A percentile compares a stretch with the other conserved stretches of the same genome.
Evolutionary conservation across 1,140 invertebrate genomes (phyloP).

Genomic region (Vanessa tameamea): DNA sequence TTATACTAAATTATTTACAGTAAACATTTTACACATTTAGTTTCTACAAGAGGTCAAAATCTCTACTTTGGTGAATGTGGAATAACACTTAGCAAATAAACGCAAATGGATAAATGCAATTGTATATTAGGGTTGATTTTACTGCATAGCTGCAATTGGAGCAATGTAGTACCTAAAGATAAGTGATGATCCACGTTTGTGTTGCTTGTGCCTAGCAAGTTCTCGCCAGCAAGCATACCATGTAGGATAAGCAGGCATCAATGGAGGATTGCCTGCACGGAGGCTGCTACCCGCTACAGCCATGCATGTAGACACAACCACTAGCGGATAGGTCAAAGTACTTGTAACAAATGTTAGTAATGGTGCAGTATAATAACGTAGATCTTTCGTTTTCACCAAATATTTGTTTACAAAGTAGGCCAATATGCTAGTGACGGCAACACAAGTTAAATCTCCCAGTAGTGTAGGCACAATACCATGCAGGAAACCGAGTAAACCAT

Average conservation of each 20-base stretch:
- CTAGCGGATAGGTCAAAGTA: slow-evolving; percentile 91
- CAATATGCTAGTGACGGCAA: slow-evolving; percentile 86
- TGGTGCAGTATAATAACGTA: slow-evolving; percentile 83
- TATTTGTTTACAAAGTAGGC: slow-evolving; percentile 91
- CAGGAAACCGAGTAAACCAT: slow-evolving; percentile 92
- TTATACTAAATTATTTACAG: slow-evolving; percentile 78
- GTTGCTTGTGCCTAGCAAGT: slow-evolving; percentile 85
- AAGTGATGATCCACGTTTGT: slow-evolving; percentile 91
- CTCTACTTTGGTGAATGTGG: slow-evolving; percentile 76
- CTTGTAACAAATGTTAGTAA: slow-evolving; percentile 84
- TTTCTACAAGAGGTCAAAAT: slow-evolving; percentile 64
- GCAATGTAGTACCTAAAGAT: slow-evolving; percentile 90
- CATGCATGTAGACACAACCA: slow-evolving; percentile 94
- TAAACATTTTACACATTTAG: slow-evolving; percentile 61
- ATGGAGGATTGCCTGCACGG: slow-evolving; percentile 87
- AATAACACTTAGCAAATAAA: slow-evolving; percentile 79
- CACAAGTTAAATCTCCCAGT: slow-evolving; percentile 87
- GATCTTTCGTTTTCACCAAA: slow-evolving; percentile 87
- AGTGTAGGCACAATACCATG: slow-evolving; percentile 90
- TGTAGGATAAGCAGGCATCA: slow-evolving; percentile 88
- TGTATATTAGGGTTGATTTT: slow-evolving; percentile 50
- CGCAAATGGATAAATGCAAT: slow-evolving; percentile 72
- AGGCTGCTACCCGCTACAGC: slow-evolving; percentile 88
- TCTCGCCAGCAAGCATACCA: slow-evolving; percentile 92
- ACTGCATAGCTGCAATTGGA: slow-evolving; percentile 78